These are phyloP conservation scores for Tetragonula carbonaria DNA, from an alignment of 2,888 invertebrate genomes.

Conservation along the genomic window DNA sequence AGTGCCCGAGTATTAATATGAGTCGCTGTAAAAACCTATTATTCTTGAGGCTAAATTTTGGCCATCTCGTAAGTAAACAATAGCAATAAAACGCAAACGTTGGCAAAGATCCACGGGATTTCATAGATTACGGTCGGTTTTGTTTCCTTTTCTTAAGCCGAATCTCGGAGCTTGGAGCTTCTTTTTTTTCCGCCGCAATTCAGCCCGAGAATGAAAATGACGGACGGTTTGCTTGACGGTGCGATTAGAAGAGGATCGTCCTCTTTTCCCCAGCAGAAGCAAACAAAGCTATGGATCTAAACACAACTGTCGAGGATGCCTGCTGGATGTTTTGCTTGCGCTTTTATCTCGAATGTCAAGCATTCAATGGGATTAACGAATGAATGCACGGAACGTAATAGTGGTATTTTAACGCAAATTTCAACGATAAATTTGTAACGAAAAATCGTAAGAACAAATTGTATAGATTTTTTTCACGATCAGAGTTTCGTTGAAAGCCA, in stretches of 20 bases:
- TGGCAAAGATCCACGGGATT: slow-evolving; percentile 30
- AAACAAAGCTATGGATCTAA: slow-evolving; percentile 34
- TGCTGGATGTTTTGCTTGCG: slow-evolving; percentile 13
- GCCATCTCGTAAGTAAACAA: not conserved
- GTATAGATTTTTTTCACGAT: not conserved
- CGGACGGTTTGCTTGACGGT: slow-evolving; percentile 29
- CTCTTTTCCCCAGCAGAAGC: slow-evolving; percentile 23
- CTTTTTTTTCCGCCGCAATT: slow-evolving; percentile 13
- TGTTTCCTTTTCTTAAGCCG: slow-evolving; percentile 17
- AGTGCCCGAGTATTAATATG: too few relatives aligned
- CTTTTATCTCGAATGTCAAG: not conserved
- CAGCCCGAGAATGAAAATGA: slow-evolving; percentile 32
- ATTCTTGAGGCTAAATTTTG: not conserved
- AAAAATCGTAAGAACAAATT: not conserved
- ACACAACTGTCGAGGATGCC: slow-evolving; percentile 5
- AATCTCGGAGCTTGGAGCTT: not conserved
- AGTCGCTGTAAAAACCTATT: too few relatives aligned
- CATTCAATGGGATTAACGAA: not conserved
- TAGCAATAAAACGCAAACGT: slow-evolving; percentile 5
- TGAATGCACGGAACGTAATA: not conserved
- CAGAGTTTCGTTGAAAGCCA: not conserved
- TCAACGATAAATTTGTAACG: not conserved
- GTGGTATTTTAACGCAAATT: not conserved
- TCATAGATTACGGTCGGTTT: slow-evolving; percentile 20
- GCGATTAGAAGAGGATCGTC: slow-evolving; percentile 52